Percentiles rank a stretch among this genome's conserved stretches.
These are phyloP conservation scores for Saccopteryx bilineata DNA, from an alignment of 2,113 vertebrate species.

Conservation along the genomic window DNA sequence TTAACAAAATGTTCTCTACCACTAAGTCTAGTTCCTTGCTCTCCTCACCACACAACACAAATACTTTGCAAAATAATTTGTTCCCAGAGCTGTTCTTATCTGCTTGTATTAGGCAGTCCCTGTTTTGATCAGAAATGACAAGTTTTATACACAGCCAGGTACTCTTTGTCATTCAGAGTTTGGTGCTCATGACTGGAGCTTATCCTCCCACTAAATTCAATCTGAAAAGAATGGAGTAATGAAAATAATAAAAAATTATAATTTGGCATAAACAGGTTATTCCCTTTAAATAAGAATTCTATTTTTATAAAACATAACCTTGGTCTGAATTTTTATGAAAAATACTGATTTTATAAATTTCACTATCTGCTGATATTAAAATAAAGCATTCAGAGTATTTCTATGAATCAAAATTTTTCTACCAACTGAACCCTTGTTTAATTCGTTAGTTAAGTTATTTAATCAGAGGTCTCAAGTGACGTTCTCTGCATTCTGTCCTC, in stretches of 20 bases:
- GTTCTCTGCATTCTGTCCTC: background rate
- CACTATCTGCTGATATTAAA: slow-evolving; percentile 56
- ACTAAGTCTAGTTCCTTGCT: background rate
- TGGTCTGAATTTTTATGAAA: slow-evolving; percentile 52
- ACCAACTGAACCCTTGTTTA: background rate
- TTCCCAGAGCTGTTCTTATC: slow-evolving; percentile 13
- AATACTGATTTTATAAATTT: slow-evolving; percentile 50
- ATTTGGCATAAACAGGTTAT: background rate
- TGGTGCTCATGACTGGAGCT: background rate
- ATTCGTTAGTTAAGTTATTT: slow-evolving; percentile 44
- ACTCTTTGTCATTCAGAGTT: slow-evolving; percentile 14
- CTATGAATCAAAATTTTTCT: background rate
- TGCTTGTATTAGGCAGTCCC: background rate
- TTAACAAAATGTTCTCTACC: slow-evolving; percentile 38
- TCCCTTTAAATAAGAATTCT: slow-evolving; percentile 50
- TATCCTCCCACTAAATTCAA: slow-evolving; percentile 1
- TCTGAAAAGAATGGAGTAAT: slow-evolving; percentile 28
- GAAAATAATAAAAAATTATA: slow-evolving; percentile 39
- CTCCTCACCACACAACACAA: background rate
- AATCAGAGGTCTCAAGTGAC: slow-evolving; percentile 21
- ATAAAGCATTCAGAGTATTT: slow-evolving; percentile 50
- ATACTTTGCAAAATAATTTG: slow-evolving; percentile 27
- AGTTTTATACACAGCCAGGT: background rate
- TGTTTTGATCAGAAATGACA: slow-evolving; percentile 45
- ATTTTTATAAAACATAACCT: slow-evolving; percentile 28